Evolutionary conservation across 1,140 invertebrate genomes (phyloP), one percentile per base, ranked within the genome.

Genomic region (Reticulitermes speratus): DNA sequence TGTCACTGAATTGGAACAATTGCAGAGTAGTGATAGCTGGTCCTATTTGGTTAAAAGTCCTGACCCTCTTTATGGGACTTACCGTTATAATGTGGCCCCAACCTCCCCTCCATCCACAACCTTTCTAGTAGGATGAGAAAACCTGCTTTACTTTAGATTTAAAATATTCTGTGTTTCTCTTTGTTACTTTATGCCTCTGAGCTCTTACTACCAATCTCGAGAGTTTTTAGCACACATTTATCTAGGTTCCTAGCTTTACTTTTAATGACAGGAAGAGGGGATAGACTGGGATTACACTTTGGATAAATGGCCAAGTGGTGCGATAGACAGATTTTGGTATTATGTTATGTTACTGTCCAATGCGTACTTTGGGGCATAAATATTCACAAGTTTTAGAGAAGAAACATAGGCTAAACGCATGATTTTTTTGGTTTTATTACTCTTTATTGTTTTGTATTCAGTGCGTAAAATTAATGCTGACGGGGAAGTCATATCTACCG

Each of bases 31-130:
- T n/a, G 65, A 75, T 75, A 25, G 65, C n/a, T 75, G 25, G 25
- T 9, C n/a, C 65, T 75, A 75, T 75, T 75, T 75, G 65, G 65
- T 75, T 75, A 75, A 75, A 75, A 75, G 25, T 30, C 65, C 65
- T 75, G 65, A 75, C 65, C 65, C 65, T 75, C n/a, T 75, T 75
- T 75, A 75, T 75, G n/a, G n/a, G 65, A 12, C 9, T 75, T 30
- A 0, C 52, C 19, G 52, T 55, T 55, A 21, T 55, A 55, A 5
- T 55, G 16, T 8, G 30, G 25, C 65, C 25, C n/a, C n/a, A n/a
- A n/a, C n/a, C 65, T 75, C 25, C 38, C 38, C 38, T 38, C 38
- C 38, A 2, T 38, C 38, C 5, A 38, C 38, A 75, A 25, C 65
- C 65, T 30, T 75, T 75, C 65, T 75, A 30, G 65, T 16, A 75